Conservation (phyloP, 1,140 invertebrate genomes). For the Eufriesea mexicana region DNA sequence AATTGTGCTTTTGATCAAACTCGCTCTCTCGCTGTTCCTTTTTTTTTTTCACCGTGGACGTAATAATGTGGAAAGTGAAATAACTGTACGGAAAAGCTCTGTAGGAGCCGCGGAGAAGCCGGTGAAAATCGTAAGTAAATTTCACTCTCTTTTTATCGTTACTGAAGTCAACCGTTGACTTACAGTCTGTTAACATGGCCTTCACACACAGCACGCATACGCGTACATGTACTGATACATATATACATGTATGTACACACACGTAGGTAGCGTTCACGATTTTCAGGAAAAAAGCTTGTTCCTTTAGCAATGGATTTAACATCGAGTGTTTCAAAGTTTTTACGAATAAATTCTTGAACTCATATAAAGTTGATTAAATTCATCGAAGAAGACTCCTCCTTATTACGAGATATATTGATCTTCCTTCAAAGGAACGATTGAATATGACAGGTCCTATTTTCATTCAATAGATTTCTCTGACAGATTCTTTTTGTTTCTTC, state of each 20-base stretch:
- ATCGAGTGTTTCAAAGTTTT: not conserved
- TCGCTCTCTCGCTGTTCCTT: constrained; percentile 58
- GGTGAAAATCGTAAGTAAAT: constrained; percentile 73
- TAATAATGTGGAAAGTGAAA: constrained; percentile 75
- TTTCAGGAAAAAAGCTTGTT: constrained; percentile 37
- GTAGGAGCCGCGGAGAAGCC: constrained; percentile 66
- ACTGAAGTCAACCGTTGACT: constrained; percentile 60
- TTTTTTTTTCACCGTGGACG: constrained; percentile 62
- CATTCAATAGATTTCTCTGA: not conserved
- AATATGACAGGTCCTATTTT: constrained; percentile 36
- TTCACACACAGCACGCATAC: constrained; percentile 61
- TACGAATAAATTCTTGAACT: not conserved
- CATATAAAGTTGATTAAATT: not conserved
- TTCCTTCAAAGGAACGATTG: constrained; percentile 26
- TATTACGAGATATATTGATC: constrained; percentile 66
- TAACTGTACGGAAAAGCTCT: constrained; percentile 63
- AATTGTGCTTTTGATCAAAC: constrained; percentile 81
- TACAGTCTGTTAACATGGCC: constrained; percentile 72
- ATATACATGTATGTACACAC: not conserved
- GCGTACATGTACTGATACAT: too few relatives aligned
- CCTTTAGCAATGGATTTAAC: constrained; percentile 4
- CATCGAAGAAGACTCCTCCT: not conserved
- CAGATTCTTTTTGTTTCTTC: not conserved
- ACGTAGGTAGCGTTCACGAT: constrained; percentile 25
- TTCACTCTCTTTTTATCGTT: constrained; percentile 61